Evolutionary conservation across 2,113 vertebrate genomes (phyloP), one percentile per base, ranked within the genome.

Genomic region (Columba janthina): DNA sequence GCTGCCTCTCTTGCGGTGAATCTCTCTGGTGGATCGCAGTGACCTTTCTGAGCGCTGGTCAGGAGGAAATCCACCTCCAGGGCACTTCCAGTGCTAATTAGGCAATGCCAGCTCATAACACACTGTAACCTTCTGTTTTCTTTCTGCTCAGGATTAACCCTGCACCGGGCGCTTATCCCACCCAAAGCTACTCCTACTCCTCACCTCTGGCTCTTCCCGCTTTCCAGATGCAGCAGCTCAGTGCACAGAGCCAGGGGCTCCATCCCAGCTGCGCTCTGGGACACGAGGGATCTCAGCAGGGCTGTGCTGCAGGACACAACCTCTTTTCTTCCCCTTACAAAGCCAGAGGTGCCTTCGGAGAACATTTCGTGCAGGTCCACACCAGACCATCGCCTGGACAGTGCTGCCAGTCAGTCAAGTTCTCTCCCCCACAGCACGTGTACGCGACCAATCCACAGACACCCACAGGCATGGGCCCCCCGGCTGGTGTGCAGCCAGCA

Each of bases 161-260:
- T 4, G 66, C 62, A 6, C 97, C 97, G 1, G 98, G 98, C 20
- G 54, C 98, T 13, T 98, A 98, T 65, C 98, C 98, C 44, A 98
- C 97, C 5, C 98, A 98, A 85, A 98, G 75, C 48, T 95, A 96
- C 96, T 88, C 73, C 77, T 78, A 89, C 71, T 87, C 97, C 65
- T 86, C 91, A 2, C 71, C 96, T 66, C 72, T 44, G 0, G 83
- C 60, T 81, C 57, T 86, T 82, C 96, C 95, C 57, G 62, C 95
- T 50, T 88, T 60, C 82, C 97, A 94, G 57, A 36, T 79, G 40
- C 97, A 97, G 87, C 94, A 94, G 0, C 4, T 73, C 20, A 15
- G 4, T 5, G 50, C 69, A 31, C 97, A 92, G 67, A 96, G 94
- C 31, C 88, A 84, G 10, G 64, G 60, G 1, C 50, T 97, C 15